Percentiles rank a stretch among this genome's conserved stretches.
phyloP scores from a whole-genome alignment of 1,140 invertebrate species.

The Zaprionus capensis region DNA sequence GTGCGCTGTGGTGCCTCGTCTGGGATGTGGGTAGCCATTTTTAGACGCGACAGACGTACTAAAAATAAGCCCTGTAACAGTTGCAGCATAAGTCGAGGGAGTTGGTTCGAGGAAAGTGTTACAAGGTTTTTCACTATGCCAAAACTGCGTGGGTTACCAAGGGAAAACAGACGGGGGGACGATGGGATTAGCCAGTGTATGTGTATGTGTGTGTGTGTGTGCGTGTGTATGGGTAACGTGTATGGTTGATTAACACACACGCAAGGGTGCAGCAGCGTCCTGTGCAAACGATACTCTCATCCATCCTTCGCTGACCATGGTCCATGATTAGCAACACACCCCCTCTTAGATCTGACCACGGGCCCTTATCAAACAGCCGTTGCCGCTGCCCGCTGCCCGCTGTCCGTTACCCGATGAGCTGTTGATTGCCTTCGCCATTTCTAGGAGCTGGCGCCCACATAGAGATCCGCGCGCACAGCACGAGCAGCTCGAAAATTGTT shows the following conservation, averaged over 20 bases:
- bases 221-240: constrained; percentile 39
- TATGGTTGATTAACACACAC: constrained; percentile 57
- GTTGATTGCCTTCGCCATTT: constrained; percentile 62
- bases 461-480: not conserved
- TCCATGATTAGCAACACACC: constrained; percentile 9
- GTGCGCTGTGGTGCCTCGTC: not conserved
- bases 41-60: constrained; percentile 53
- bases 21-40: constrained; percentile 60
- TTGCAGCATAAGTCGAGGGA: constrained; percentile 56
- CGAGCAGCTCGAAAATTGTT: constrained; percentile 39
- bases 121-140: constrained; percentile 72
- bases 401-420: constrained; percentile 47
- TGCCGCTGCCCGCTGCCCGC: constrained; percentile 23
- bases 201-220: constrained; percentile 16
- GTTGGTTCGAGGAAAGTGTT: constrained; percentile 53
- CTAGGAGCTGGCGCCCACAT: constrained; percentile 63
- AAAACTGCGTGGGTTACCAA: constrained; percentile 33
- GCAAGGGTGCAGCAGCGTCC: constrained; percentile 33
- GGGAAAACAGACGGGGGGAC: not conserved
- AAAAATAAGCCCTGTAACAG: constrained; percentile 61
- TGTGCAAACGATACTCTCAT: not conserved
- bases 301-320: constrained; percentile 7
- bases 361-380: constrained; percentile 64
- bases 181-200: not conserved
- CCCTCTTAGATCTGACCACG: constrained; percentile 8